phyloP scores from a whole-genome alignment of 2,888 invertebrate species.

The Spisula solida region DNA sequence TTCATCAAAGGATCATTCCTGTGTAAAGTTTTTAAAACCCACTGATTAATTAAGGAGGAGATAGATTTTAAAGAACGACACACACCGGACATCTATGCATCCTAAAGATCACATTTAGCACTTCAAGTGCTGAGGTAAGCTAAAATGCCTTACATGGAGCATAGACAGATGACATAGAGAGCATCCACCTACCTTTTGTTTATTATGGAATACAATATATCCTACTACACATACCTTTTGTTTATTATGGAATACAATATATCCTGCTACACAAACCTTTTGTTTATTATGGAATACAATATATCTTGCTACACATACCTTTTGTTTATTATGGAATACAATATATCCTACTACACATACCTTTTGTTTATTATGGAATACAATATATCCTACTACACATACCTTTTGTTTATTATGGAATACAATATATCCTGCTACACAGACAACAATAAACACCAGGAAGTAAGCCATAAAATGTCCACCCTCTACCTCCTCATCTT shows the following conservation, averaged over 20 bases:
- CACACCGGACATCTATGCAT: no score
- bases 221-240: slow-evolving; percentile 90
- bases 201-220: slow-evolving; percentile 91
- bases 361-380: slow-evolving; percentile 91
- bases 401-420: slow-evolving; percentile 91
- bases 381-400: slow-evolving; percentile 89
- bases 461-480: slow-evolving; percentile 91
- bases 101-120: no score
- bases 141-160: no score
- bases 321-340: slow-evolving; percentile 91
- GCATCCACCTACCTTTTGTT: slow-evolving; percentile 89
- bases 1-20: no score
- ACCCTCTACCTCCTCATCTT: slow-evolving; percentile 40
- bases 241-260: slow-evolving; percentile 91
- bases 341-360: slow-evolving; percentile 90
- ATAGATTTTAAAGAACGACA: no score
- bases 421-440: slow-evolving; percentile 90
- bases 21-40: no score
- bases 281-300: slow-evolving; percentile 91
- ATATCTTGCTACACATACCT: slow-evolving; percentile 90
- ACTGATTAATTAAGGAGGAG: no score
- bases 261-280: slow-evolving; percentile 90
- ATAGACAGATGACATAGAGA: no score
- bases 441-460: slow-evolving; percentile 90
- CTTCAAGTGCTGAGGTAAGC: no score